These are phyloP conservation scores for Etheostoma cragini DNA, from an alignment of 2,113 vertebrate species.

Conservation along the genomic window DNA sequence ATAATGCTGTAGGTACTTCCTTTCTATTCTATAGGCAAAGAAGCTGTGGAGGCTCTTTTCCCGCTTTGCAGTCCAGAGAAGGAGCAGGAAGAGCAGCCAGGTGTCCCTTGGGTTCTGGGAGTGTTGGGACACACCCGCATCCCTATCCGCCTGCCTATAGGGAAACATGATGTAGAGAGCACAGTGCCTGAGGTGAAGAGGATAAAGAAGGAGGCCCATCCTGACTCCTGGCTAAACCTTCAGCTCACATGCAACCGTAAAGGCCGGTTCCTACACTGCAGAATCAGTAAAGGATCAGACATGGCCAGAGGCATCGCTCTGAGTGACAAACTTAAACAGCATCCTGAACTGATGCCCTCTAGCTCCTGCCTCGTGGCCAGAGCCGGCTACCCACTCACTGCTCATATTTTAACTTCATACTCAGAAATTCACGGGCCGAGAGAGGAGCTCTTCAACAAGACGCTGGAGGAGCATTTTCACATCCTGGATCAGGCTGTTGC, in stretches of 20 bases:
- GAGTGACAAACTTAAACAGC: constrained; percentile 60
- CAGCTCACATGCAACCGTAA: constrained; percentile 74
- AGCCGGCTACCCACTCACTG: constrained; percentile 72
- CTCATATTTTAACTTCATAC: constrained; percentile 78
- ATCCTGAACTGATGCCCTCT: constrained; percentile 72
- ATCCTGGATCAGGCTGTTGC: constrained; percentile 69
- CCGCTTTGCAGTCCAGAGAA: constrained; percentile 58
- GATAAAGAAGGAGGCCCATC: constrained; percentile 67
- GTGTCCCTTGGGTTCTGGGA: constrained; percentile 74
- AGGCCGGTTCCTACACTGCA: constrained; percentile 79
- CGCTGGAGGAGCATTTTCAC: constrained; percentile 67
- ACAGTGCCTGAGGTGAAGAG: constrained; percentile 61
- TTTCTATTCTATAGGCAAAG: constrained; percentile 52
- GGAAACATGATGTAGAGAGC: constrained; percentile 69
- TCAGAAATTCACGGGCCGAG: constrained; percentile 25
- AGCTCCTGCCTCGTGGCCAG: constrained; percentile 77
- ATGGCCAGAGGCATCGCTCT: constrained; percentile 62
- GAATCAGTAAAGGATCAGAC: constrained; percentile 71
- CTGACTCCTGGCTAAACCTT: constrained; percentile 80
- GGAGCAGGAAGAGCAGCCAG: constrained; percentile 18
- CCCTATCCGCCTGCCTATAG: constrained; percentile 74
- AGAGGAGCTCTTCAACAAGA: constrained; percentile 77
- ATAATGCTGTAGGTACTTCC: background rate
- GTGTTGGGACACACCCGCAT: constrained; percentile 80
- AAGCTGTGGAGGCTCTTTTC: constrained; percentile 56